Percentiles rank a stretch among this genome's conserved stretches.
Conservation (phyloP, 2,113 vertebrate genomes). For the Haplochromis burtoni region DNA sequence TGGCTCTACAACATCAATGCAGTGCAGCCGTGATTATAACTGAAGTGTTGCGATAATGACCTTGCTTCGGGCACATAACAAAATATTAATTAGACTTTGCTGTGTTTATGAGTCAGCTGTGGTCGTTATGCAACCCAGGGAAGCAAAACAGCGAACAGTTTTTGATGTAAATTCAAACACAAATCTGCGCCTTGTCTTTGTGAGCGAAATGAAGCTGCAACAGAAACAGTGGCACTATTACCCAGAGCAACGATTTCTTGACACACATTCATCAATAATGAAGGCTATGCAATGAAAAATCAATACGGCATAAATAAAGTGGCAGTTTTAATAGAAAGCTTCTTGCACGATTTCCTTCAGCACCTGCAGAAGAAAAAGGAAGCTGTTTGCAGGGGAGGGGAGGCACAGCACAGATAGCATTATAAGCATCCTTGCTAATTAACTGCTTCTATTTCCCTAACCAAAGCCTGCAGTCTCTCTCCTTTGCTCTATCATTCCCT, state of each 20-base stretch:
- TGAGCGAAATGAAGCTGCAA: background rate
- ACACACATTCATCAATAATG: slow-evolving; percentile 3
- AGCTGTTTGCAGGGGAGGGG: slow-evolving; percentile 12
- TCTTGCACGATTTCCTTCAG: background rate
- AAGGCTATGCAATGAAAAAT: background rate
- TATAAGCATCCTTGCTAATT: slow-evolving; percentile 42
- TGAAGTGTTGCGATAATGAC: slow-evolving; percentile 57
- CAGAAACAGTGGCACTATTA: background rate
- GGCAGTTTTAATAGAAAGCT: background rate
- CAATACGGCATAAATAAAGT: background rate
- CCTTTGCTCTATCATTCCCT: background rate
- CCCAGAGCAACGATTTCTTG: background rate
- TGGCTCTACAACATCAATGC: slow-evolving; percentile 18
- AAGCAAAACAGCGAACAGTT: background rate
- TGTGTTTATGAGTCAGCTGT: slow-evolving; percentile 56
- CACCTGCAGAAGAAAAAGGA: slow-evolving; percentile 21
- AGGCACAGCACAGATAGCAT: background rate
- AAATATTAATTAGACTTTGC: slow-evolving; percentile 62
- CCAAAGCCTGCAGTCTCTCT: slow-evolving; percentile 19
- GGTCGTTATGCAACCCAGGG: slow-evolving; percentile 27
- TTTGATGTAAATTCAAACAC: slow-evolving; percentile 2
- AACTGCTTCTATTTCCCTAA: slow-evolving; percentile 28
- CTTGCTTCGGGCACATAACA: slow-evolving; percentile 46
- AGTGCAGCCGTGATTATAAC: slow-evolving; percentile 31
- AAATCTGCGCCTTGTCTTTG: background rate